Base-by-base conservation (phyloP, 35 echinoderm and acorn worm species). In the Nesometra sesokonis region DNA sequence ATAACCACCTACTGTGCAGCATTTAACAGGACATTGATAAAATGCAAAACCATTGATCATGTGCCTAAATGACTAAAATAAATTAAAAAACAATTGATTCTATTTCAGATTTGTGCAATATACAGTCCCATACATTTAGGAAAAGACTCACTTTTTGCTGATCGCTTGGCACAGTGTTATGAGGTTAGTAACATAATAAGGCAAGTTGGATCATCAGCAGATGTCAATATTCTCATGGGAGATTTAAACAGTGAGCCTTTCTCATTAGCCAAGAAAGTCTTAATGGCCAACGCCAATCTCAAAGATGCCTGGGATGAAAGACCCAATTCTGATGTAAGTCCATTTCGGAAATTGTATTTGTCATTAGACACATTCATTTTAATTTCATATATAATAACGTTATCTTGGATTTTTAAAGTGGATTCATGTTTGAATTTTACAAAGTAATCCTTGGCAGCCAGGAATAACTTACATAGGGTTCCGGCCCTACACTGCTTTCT, bases 281-380 rank as follows among this genome's bases (percentile, higher is more conserved):
- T 89, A 33, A 57, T 84, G 34, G 52, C 39, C 21, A 89, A 89
- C 27, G 34, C 33, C 0, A 82, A 57, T 33, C 39, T 84, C 13
- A 79, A 57, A 35, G 88, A 89, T 47, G 77, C 77, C 0, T 89
- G 88, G 88, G 88, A 89, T 43, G 84, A 82, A 21, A 89, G 88
- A 32, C 81, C 77, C 23, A 89, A 89, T 76, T 77, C 83, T 78
- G 47, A 89, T 78, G 88, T 84, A 89, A 89, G 52, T 67, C 2
- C 21, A 67, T 17, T 17, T 67, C 52, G 2, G 52, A 17, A 17
- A 67, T 67, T 67, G 52, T 43, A 43, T 43, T 43, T 43, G 39
- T 43, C 15, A 15, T 43, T n/a, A n/a, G n/a, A n/a, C n/a, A n/a
- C n/a, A n/a, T n/a, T n/a, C n/a, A n/a, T n/a, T n/a, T n/a, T n/a